phyloP scores from a whole-genome alignment of 2,888 invertebrate genomes.

The Aplocera efformata region DNA sequence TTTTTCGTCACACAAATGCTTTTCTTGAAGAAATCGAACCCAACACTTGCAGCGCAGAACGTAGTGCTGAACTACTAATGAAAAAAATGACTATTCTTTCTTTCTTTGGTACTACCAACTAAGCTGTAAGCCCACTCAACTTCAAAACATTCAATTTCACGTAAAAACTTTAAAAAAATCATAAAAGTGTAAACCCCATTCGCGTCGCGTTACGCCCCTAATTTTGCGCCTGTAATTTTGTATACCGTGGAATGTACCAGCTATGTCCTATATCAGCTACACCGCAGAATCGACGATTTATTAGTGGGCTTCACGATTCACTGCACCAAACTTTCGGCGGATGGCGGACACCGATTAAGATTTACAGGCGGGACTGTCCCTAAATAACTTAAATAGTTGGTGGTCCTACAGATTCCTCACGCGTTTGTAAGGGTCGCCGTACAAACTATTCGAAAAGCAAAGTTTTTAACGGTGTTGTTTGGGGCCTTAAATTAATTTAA shows the following conservation, averaged over 20 bases:
- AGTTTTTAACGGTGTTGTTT: conserved; percentile 5
- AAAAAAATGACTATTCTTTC: no score
- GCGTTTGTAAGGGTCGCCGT: conserved; percentile 46
- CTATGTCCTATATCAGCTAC: not conserved
- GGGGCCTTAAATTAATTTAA: not conserved
- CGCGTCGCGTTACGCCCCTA: no score
- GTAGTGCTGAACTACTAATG: no score
- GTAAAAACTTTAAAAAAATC: no score
- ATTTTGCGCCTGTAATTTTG: no score
- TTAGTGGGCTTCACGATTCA: conserved; percentile 66
- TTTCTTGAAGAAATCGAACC: no score
- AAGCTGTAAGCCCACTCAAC: no score
- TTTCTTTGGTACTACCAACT: no score
- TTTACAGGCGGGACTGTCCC: conserved; percentile 63
- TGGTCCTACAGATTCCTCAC: conserved; percentile 38
- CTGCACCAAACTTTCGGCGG: conserved; percentile 59
- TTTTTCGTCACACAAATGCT: no score
- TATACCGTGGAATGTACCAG: conserved; percentile 7
- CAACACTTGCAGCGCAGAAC: no score
- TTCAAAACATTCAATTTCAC: no score
- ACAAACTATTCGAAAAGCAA: conserved; percentile 29
- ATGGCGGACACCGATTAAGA: conserved; percentile 61
- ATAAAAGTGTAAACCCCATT: no score
- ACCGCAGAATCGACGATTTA: conserved; percentile 55
- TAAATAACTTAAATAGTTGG: conserved; percentile 73